Conservation (phyloP, 2,888 invertebrate genomes). For the Caenorhabditis sp. region DNA sequence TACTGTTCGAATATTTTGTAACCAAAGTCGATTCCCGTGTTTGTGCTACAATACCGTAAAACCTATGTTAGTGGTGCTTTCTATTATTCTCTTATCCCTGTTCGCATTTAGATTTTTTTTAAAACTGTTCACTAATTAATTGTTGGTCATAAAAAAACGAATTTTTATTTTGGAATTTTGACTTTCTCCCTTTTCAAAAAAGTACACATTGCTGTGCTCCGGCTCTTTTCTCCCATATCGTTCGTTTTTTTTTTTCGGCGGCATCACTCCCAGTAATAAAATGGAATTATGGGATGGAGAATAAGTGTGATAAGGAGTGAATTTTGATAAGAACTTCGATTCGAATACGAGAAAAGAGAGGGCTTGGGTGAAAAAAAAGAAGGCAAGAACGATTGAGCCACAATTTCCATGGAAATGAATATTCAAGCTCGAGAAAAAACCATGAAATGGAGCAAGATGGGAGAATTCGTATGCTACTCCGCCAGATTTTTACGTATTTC, state of each 20-base stretch:
- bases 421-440: not conserved
- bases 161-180: too few species aligned
- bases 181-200: not conserved
- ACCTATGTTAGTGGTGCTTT: too few species aligned
- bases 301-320: not conserved
- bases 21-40: too few species aligned
- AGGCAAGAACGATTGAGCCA: not conserved
- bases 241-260: slow-evolving; percentile 4
- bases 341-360: not conserved
- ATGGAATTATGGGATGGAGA: slow-evolving; percentile 14
- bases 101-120: too few species aligned
- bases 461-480: slow-evolving; percentile 3
- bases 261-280: not conserved
- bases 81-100: too few species aligned
- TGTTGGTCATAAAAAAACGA: too few species aligned
- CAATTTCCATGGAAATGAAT: slow-evolving; percentile 27
- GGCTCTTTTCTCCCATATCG: not conserved
- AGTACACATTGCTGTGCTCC: not conserved
- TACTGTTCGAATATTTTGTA: too few species aligned
- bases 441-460: not conserved
- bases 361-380: not conserved
- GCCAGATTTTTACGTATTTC: slow-evolving; percentile 21
- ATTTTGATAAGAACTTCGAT: slow-evolving; percentile 7
- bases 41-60: too few species aligned
- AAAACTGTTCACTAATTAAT: too few species aligned